Evolutionary conservation across 2,113 vertebrate genomes (phyloP).

Genomic region (Odobenus rosmarus): DNA sequence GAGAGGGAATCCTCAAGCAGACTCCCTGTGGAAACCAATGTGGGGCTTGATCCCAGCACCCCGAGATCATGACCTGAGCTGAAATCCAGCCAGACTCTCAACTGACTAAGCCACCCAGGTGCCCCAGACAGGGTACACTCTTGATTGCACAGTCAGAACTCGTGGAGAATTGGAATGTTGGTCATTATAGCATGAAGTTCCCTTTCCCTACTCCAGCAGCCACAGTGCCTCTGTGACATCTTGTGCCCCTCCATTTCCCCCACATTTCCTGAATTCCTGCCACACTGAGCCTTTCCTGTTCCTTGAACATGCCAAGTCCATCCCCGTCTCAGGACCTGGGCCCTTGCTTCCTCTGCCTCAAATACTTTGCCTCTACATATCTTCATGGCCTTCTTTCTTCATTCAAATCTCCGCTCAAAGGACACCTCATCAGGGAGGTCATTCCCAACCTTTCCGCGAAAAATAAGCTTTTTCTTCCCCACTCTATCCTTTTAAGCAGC

Average conservation of each 20-base stretch:
- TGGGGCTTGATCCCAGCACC: neutral
- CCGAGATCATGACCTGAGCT: neutral
- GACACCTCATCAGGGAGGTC: neutral
- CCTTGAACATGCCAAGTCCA: neutral
- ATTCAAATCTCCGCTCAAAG: neutral
- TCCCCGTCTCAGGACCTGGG: neutral
- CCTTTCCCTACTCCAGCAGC: neutral
- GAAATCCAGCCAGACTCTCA: neutral
- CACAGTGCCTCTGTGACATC: neutral
- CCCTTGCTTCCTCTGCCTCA: neutral
- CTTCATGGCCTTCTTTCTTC: neutral
- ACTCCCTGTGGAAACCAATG: neutral
- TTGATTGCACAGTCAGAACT: neutral
- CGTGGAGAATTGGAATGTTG: neutral
- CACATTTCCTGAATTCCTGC: neutral
- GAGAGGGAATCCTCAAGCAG: neutral
- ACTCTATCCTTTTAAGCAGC: neutral
- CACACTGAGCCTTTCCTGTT: neutral
- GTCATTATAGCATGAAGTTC: rapidly evolving
- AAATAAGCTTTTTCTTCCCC: neutral
- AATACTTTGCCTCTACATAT: neutral
- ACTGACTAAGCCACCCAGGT: neutral
- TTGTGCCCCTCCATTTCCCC: too few species aligned
- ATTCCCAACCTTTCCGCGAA: neutral
- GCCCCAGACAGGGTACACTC: neutral